Conservation (phyloP, 64 coral and sea anemone species). For the Stichodactyla mertensii region DNA sequence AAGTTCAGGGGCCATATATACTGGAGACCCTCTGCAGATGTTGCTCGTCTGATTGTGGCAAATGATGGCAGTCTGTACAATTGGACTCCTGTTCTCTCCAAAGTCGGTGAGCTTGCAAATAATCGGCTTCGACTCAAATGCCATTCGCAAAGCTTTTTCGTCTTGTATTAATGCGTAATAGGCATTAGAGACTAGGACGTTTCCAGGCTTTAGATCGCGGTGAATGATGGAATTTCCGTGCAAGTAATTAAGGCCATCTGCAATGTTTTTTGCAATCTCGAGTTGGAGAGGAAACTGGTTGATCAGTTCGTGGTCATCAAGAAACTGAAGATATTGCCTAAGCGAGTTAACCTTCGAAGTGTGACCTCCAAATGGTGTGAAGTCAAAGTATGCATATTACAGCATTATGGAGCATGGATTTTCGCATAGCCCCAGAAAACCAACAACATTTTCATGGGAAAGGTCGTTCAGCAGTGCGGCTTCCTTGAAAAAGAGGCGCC, state of each 20-base stretch:
- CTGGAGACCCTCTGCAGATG: constrained; percentile 25
- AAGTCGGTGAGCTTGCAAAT: not conserved
- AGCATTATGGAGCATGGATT: too few species aligned
- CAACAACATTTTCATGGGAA: too few species aligned
- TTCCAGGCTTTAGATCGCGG: constrained; percentile 22
- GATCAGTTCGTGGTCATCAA: not conserved
- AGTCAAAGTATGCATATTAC: constrained; percentile 23
- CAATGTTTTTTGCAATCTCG: constrained; percentile 6
- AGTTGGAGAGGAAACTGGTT: not conserved
- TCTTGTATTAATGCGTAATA: constrained; percentile 1
- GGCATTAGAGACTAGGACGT: constrained; percentile 27
- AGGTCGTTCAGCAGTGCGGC: too few species aligned
- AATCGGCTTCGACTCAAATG: not conserved
- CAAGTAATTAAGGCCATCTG: constrained; percentile 7
- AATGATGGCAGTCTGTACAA: not conserved
- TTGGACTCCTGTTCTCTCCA: not conserved
- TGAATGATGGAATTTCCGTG: constrained; percentile 14
- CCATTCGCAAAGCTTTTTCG: too few species aligned
- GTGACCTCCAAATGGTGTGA: constrained; percentile 22
- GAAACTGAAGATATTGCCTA: not conserved
- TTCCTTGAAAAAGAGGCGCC: too few species aligned
- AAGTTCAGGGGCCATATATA: constrained; percentile 46
- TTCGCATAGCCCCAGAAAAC: too few species aligned
- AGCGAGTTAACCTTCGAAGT: not conserved
- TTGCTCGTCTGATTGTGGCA: constrained; percentile 1